Conservation (phyloP, 2,888 invertebrate species). For the Tetramorium bicarinatum region DNA sequence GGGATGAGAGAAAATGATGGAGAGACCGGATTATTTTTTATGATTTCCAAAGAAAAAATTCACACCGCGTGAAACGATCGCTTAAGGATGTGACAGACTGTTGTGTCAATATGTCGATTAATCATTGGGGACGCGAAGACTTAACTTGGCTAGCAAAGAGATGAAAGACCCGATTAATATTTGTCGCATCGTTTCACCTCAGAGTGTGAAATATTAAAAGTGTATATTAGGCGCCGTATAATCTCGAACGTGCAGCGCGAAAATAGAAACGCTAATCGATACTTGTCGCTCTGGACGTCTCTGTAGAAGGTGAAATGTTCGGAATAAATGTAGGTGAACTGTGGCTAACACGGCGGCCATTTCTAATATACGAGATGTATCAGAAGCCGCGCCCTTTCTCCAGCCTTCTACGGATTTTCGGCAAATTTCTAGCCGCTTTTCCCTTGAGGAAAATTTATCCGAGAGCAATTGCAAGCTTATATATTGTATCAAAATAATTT, state of each 20-base stretch:
- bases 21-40: not conserved
- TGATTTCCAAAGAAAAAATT: not conserved
- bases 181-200: not conserved
- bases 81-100: not conserved
- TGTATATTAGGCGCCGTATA: conserved; percentile 44
- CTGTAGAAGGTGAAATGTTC: conserved; percentile 56
- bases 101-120: conserved; percentile 4
- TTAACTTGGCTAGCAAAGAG: conserved; percentile 2
- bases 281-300: conserved; percentile 51
- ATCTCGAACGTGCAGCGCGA: conserved; percentile 52
- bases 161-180: conserved; percentile 25
- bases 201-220: conserved; percentile 43
- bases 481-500: not conserved
- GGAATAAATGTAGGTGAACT: conserved; percentile 58
- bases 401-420: conserved; percentile 19
- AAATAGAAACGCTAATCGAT: conserved; percentile 56
- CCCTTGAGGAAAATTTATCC: not conserved
- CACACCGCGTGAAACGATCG: not conserved
- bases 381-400: conserved; percentile 54
- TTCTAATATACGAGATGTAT: conserved; percentile 52
- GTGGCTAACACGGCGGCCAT: conserved; percentile 56
- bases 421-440: not conserved
- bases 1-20: not conserved
- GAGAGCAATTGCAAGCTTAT: not conserved
- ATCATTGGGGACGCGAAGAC: not conserved